Base-by-base conservation (phyloP, 2,797 vertebrate species). In the Eospalax fontanierii region DNA sequence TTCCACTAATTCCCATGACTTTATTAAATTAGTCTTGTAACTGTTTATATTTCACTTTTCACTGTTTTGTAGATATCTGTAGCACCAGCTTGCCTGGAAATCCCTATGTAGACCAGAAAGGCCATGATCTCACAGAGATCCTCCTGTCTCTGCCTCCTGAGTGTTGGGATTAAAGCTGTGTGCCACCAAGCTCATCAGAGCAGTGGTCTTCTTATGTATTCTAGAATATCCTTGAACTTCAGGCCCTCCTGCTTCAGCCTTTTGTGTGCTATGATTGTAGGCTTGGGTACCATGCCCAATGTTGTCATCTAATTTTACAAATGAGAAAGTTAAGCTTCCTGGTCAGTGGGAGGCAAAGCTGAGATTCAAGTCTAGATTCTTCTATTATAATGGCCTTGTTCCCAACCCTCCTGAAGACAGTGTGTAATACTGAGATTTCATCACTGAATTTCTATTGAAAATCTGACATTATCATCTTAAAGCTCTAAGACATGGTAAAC, bases 361-460 rank as follows among this genome's bases (percentile, higher is more conserved):
- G 6, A 88, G 2, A 66, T 83, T 95, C 40, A 54, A 68, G 63
- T 65, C 19, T n/a, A 3, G n/a, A n/a, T n/a, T n/a, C n/a, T n/a
- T n/a, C n/a, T n/a, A n/a, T n/a, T n/a, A n/a, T n/a, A n/a, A n/a
- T n/a, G n/a, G n/a, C 16, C 50, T 18, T 22, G 1, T 6, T 12
- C 21, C 19, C n/a, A 35, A 30, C 33, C 26, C 59, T 21, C 24
- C 54, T 89, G 33, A 68, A 33, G 70, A 26, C 18, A 75, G 28
- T 21, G 2, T 66, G 0, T 18, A 7, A 9, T 26, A 14, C 5
- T 9, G 26, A 43, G 21, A n/a, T 21, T 71, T 38, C 2, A 3
- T 14, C 10, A 14, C 1, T 2, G 14, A 26, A n/a, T n/a, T n/a
- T 30, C 28, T 75, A 19, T 4, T 43, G 33, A n/a, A 40, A 43